Percentiles rank a stretch among this genome's conserved stretches.
Evolutionary conservation across 2,888 invertebrate genomes (phyloP).

Genomic region (Ischnus inquisitorius): DNA sequence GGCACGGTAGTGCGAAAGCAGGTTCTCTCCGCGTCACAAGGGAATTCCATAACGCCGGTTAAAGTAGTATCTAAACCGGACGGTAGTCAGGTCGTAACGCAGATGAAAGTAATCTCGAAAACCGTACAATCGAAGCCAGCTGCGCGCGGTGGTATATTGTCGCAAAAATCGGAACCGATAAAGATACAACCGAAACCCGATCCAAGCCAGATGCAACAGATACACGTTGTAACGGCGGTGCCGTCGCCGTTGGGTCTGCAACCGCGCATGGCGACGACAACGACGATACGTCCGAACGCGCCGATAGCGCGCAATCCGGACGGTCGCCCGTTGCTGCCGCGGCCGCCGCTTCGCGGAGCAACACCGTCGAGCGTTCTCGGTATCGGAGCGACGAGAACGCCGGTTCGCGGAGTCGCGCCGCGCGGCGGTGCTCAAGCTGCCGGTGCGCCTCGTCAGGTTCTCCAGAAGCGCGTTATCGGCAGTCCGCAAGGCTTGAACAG

Average conservation of each 20-base stretch:
- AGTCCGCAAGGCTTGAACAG: conserved; percentile 65
- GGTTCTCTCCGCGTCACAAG: conserved; percentile 78
- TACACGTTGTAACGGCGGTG: conserved; percentile 83
- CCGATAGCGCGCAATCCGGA: conserved; percentile 77
- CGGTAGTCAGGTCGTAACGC: conserved; percentile 83
- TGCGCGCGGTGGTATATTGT: conserved; percentile 36
- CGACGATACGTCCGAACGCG: conserved; percentile 75
- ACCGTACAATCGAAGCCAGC: conserved; percentile 71
- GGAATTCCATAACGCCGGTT: conserved; percentile 81
- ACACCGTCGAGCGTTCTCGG: conserved; percentile 80
- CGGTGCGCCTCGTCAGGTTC: conserved; percentile 70
- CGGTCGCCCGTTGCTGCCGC: conserved; percentile 79
- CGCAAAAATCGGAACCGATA: conserved; percentile 81
- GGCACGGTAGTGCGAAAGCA: conserved; percentile 82
- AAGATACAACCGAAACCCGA: conserved; percentile 85
- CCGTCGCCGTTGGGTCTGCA: conserved; percentile 78
- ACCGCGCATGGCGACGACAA: conserved; percentile 75
- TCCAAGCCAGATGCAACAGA: conserved; percentile 80
- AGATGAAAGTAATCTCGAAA: conserved; percentile 84
- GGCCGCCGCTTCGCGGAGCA: conserved; percentile 78
- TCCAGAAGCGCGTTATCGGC: conserved; percentile 69
- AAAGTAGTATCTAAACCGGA: conserved; percentile 84
- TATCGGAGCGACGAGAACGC: conserved; percentile 78
- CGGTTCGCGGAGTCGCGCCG: conserved; percentile 77
- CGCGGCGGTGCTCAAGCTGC: conserved; percentile 65